Conservation (phyloP, 2,888 invertebrate genomes). For the Synergus itoensis region DNA sequence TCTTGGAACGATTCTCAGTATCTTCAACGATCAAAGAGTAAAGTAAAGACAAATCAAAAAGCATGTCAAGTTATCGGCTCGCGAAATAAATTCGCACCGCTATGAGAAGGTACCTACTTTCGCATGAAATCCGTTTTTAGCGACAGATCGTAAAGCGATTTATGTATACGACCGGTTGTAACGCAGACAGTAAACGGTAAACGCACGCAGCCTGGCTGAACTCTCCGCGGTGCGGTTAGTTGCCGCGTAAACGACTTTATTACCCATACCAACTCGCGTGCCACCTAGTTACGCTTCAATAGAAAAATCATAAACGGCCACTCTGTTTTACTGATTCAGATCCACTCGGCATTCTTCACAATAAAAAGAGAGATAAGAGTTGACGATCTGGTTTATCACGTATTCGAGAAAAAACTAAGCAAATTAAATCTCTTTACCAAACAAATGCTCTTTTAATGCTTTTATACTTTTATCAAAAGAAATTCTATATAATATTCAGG, state of each 20-base stretch:
- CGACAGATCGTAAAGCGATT: slow-evolving; percentile 77
- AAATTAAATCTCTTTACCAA: not conserved
- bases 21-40: not conserved
- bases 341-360: not conserved
- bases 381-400: slow-evolving; percentile 7
- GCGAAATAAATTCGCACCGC: slow-evolving; percentile 7
- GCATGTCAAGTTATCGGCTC: not conserved
- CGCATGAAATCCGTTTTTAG: slow-evolving; percentile 76
- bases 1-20: not conserved
- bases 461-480: not conserved
- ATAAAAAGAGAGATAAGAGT: slow-evolving; percentile 6
- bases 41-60: slow-evolving; percentile 7
- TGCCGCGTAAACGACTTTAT: slow-evolving; percentile 75
- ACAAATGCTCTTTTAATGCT: not conserved
- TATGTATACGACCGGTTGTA: slow-evolving; percentile 74
- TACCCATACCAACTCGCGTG: slow-evolving; percentile 68
- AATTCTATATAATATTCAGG: too few relatives aligned
- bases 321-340: slow-evolving; percentile 31
- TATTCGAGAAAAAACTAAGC: not conserved
- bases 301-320: slow-evolving; percentile 71
- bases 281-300: slow-evolving; percentile 73
- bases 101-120: slow-evolving; percentile 64
- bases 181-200: slow-evolving; percentile 74
- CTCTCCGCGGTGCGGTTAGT: slow-evolving; percentile 66
- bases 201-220: slow-evolving; percentile 58